These are phyloP conservation scores for Seriola quinqueradiata DNA, from an alignment of 2,113 vertebrate genomes.

Conservation along the genomic window DNA sequence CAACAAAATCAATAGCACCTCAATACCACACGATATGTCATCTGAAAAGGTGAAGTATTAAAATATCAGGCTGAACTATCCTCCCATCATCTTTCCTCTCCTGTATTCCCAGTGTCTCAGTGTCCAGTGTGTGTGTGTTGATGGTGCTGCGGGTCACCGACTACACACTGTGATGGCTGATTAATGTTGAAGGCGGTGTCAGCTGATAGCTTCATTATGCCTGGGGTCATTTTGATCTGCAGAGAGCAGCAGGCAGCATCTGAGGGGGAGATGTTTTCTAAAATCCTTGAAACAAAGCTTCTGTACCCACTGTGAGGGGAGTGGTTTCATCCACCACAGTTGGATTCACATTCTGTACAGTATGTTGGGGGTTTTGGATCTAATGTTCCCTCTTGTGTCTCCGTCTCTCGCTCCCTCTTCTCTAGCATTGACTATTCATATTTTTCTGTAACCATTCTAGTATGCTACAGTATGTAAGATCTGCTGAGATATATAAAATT, in stretches of 20 bases:
- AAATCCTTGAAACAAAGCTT: slow-evolving; percentile 25
- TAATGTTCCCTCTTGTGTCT: background rate
- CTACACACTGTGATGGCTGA: slow-evolving; percentile 55
- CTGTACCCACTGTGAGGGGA: slow-evolving; percentile 13
- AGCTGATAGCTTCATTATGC: slow-evolving; percentile 57
- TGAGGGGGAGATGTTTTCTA: slow-evolving; percentile 7
- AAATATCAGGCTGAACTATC: background rate
- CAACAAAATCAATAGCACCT: background rate
- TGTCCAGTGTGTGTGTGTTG: slow-evolving; percentile 34
- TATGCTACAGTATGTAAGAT: background rate
- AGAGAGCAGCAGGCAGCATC: slow-evolving; percentile 12
- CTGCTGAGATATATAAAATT: background rate
- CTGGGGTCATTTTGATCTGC: slow-evolving; percentile 29
- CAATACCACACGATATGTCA: background rate
- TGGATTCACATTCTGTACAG: background rate
- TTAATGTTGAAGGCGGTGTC: slow-evolving; percentile 57
- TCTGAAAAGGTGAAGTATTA: background rate
- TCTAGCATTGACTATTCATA: background rate
- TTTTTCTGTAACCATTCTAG: background rate
- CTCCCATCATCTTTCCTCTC: background rate
- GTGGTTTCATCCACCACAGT: slow-evolving; percentile 10
- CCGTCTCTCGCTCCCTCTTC: background rate
- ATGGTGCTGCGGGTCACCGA: slow-evolving; percentile 29
- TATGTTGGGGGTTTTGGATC: background rate
- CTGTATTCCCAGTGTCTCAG: slow-evolving; percentile 28